Evolutionary conservation across 2,888 invertebrate genomes (phyloP), one percentile per base, ranked within the genome.

Genomic region (Drosophila dives): DNA sequence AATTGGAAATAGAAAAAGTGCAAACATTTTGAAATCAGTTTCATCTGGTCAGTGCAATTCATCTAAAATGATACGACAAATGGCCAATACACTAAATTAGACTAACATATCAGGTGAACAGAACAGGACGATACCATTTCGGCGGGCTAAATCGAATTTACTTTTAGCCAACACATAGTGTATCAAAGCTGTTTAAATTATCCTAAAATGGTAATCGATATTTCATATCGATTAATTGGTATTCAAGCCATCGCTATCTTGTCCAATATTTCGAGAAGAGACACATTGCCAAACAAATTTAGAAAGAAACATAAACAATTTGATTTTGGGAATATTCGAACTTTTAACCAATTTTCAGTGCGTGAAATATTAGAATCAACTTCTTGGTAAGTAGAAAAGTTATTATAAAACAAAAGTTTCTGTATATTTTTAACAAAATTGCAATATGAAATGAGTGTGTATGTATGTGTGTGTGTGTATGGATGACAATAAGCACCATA

Each of bases 401-500:
- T 26, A 15, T 23, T 11, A 51, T 33, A n/a, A 42, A 23, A 0
- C 32, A 12, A 32, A 20, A 56, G 40, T 56, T 56, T 56, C 15
- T 2, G 2, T 23, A 23, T 23, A 23, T 23, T 81, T 82, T 81
- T 71, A 66, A 72, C 76, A 71, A 79, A 75, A 79, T 75, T 65
- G 79, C 62, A 45, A 60, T 63, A 63, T 64, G 36, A 20, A 26
- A 53, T 53, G 59, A 51, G 36, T 40, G 42, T 33, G 42, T 59
- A 42, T 53, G 63, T 36, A 55, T 48, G 66, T 54, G 63, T 26
- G 59, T 40, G 62, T 72, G 63, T 75, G 64, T 66, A 51, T 64
- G n/a, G 60, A 70, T 69, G 86, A 80, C 88, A 85, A 88, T 83
- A 86, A 86, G 61, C 83, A 75, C 69, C 80, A 86, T 80, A 83